phyloP scores from a whole-genome alignment of 2,113 vertebrate species.

The Otocyon megalotis region DNA sequence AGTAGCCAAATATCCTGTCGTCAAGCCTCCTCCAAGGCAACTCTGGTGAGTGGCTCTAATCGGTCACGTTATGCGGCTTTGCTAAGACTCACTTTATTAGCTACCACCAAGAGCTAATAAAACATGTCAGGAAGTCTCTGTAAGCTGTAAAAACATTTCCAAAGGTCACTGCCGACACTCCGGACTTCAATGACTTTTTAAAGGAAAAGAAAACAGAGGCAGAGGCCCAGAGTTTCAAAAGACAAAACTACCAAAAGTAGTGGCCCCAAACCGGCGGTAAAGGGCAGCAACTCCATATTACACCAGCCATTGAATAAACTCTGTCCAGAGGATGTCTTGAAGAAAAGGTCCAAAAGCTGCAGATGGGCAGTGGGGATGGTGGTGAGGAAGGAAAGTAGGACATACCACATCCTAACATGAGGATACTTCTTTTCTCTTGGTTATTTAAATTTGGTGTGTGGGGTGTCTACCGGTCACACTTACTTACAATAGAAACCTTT shows the following conservation, averaged over 20 bases:
- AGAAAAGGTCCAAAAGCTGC: neutral
- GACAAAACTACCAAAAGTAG: neutral
- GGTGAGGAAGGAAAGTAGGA: neutral
- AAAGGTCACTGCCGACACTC: slow-evolving; percentile 80
- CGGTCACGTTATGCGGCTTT: slow-evolving; percentile 61
- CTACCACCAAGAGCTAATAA: slow-evolving; percentile 80
- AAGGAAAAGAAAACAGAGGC: slow-evolving; percentile 81
- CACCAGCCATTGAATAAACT: neutral
- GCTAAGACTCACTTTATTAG: slow-evolving; percentile 75
- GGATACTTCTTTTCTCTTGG: neutral
- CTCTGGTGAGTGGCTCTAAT: slow-evolving; percentile 24
- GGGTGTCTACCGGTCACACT: neutral
- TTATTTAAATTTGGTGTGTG: neutral
- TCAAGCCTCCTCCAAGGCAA: slow-evolving; percentile 26
- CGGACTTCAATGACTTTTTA: slow-evolving; percentile 70
- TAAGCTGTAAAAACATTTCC: slow-evolving; percentile 82
- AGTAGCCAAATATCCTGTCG: slow-evolving; percentile 13
- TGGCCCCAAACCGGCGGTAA: neutral
- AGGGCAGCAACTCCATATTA: neutral
- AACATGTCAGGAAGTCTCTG: slow-evolving; percentile 80
- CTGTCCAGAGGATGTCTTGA: neutral
- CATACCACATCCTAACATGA: accelerated
- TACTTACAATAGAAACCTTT: neutral
- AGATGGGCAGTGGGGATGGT: neutral
- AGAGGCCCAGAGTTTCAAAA: slow-evolving; percentile 43